A percentile compares a stretch with the other conserved stretches of the same genome.
Conservation (phyloP, 2,888 invertebrate species). For the Drosophila nr. fundita region DNA sequence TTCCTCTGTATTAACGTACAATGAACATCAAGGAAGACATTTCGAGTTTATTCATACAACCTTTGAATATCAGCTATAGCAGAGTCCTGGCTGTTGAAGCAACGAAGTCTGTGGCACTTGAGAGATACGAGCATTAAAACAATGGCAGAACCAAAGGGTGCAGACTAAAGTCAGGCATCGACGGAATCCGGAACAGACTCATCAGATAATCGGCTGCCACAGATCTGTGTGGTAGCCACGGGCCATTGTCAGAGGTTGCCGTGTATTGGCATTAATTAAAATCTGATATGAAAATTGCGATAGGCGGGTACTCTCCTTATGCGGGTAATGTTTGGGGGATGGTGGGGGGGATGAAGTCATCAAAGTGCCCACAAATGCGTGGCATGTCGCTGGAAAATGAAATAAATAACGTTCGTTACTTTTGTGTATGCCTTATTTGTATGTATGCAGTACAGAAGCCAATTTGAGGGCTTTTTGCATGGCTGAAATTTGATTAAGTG, state of each 20-base stretch:
- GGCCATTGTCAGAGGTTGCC: constrained; percentile 17
- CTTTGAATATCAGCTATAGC: neutral
- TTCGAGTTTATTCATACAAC: neutral
- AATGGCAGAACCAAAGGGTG: constrained; percentile 3
- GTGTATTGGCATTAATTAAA: constrained; percentile 62
- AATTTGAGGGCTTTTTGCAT: constrained; percentile 53
- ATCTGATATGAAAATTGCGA: constrained; percentile 43
- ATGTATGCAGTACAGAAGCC: constrained; percentile 19
- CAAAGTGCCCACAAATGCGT: constrained; percentile 49
- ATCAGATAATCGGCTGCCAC: constrained; percentile 27
- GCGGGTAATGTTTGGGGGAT: constrained; percentile 1
- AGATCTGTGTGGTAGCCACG: constrained; percentile 26
- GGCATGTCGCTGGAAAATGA: constrained; percentile 33
- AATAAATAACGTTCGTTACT: constrained; percentile 50
- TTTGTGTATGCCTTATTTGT: constrained; percentile 12
- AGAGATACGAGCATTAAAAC: constrained; percentile 7
- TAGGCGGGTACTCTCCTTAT: constrained; percentile 27
- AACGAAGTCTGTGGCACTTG: constrained; percentile 7
- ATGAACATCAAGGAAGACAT: neutral
- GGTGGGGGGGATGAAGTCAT: neutral
- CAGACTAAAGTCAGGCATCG: neutral
- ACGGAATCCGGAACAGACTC: neutral
- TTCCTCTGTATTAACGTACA: neutral
- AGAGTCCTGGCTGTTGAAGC: constrained; percentile 2
- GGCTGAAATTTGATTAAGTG: constrained; percentile 77